Conservation (phyloP, 1,140 invertebrate species). For the Drosophila triauraria region DNA sequence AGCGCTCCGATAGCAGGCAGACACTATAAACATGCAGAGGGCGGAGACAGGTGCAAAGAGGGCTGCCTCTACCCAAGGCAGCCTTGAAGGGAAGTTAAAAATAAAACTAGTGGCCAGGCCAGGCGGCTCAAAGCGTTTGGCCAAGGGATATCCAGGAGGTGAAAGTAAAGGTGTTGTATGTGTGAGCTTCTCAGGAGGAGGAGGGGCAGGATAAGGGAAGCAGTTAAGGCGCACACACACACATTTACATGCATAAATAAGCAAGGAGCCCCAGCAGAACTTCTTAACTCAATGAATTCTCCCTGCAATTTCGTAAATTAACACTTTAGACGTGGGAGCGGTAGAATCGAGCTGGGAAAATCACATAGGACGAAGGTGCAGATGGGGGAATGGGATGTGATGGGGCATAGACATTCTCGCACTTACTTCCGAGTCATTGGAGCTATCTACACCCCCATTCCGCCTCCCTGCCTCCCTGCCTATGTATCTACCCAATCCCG, state of each 20-base stretch:
- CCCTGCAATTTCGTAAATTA: slow-evolving; percentile 80
- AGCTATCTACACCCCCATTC: slow-evolving; percentile 22
- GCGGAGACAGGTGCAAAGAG: slow-evolving; percentile 20
- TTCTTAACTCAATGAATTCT: slow-evolving; percentile 83
- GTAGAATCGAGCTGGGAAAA: slow-evolving; percentile 44
- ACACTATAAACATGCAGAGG: slow-evolving; percentile 72
- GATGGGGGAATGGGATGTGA: not conserved
- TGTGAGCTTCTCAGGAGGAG: not conserved
- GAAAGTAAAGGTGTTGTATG: slow-evolving; percentile 52
- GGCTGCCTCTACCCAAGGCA: slow-evolving; percentile 16
- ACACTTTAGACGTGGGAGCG: slow-evolving; percentile 57
- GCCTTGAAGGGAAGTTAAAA: slow-evolving; percentile 40
- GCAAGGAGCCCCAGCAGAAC: slow-evolving; percentile 39
- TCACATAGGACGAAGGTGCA: slow-evolving; percentile 17
- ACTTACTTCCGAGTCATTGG: slow-evolving; percentile 80
- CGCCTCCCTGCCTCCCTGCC: not conserved
- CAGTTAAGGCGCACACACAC: slow-evolving; percentile 34
- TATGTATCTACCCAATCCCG: not conserved
- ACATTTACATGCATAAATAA: slow-evolving; percentile 82
- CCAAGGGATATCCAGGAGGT: slow-evolving; percentile 59
- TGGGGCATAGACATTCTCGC: slow-evolving; percentile 57
- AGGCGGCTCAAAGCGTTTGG: slow-evolving; percentile 37
- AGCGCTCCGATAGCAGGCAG: slow-evolving; percentile 71
- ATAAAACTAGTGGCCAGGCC: slow-evolving; percentile 67
- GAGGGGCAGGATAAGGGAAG: slow-evolving; percentile 2